Conservation (phyloP, 2,113 vertebrate genomes). For the Hippolais icterina region DNA sequence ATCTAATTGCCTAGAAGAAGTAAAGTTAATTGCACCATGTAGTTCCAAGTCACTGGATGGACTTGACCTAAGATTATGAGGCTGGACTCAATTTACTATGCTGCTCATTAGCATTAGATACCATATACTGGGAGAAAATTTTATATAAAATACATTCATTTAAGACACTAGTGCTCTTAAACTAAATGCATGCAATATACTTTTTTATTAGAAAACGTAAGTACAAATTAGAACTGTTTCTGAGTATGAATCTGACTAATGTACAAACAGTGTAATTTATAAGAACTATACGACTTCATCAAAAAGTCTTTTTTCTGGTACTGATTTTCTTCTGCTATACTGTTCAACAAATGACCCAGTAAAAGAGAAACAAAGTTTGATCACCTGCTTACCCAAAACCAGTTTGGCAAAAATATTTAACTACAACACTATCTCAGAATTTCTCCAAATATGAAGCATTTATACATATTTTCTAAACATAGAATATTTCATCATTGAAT, state of each 20-base stretch:
- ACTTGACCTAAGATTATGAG: not conserved
- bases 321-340: not conserved
- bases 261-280: not conserved
- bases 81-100: not conserved
- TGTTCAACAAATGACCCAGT: not conserved
- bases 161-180: not conserved
- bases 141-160: not conserved
- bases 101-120: not conserved
- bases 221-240: not conserved
- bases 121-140: not conserved
- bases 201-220: not conserved
- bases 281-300: not conserved
- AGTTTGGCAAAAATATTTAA: not conserved
- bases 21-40: not conserved
- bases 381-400: not conserved
- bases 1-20: not conserved
- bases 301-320: not conserved
- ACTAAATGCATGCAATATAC: not conserved
- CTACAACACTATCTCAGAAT: not conserved
- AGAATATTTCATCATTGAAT: not conserved
- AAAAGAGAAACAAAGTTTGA: not conserved
- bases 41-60: not conserved
- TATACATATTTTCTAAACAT: not conserved
- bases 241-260: not conserved
- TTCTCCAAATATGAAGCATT: not conserved